Evolutionary conservation across 2,113 vertebrate species (phyloP).

Genomic region (Atlantisia rogersi): DNA sequence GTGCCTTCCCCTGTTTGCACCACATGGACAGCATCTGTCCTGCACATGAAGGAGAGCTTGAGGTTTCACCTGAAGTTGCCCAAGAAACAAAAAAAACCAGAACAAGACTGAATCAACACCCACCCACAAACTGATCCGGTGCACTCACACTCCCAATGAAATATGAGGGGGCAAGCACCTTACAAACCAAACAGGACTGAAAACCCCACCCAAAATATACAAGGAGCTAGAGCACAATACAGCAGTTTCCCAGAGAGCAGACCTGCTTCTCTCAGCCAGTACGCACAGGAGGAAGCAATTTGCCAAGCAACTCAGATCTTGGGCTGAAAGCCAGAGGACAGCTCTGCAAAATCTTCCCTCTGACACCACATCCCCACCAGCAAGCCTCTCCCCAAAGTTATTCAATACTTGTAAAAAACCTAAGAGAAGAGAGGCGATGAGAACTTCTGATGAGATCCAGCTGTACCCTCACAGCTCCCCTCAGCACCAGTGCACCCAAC

Average conservation of each 20-base stretch:
- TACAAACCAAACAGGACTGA: not conserved
- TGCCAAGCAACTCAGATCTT: conserved; percentile 22
- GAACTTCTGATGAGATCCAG: conserved; percentile 24
- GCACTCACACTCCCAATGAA: not conserved
- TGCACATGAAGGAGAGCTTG: not conserved
- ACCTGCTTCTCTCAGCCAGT: not conserved
- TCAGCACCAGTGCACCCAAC: not conserved
- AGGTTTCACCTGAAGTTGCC: not conserved
- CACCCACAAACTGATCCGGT: not conserved
- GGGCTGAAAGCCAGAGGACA: conserved; percentile 32
- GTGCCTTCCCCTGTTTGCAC: not conserved
- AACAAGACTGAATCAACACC: too few species aligned
- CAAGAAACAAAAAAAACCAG: not conserved
- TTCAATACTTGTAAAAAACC: not conserved
- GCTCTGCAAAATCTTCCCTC: conserved; percentile 12
- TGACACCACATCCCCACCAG: conserved; percentile 28
- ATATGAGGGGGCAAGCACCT: not conserved
- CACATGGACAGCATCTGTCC: not conserved
- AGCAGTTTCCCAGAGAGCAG: conserved; percentile 20
- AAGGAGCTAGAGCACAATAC: not conserved
- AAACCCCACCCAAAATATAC: not conserved
- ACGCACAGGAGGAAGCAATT: not conserved
- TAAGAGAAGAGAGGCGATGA: not conserved
- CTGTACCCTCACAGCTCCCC: not conserved
- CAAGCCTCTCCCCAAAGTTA: not conserved